Evolutionary conservation across 2,888 invertebrate species (phyloP).

Genomic region (Falcaria lacertinaria): DNA sequence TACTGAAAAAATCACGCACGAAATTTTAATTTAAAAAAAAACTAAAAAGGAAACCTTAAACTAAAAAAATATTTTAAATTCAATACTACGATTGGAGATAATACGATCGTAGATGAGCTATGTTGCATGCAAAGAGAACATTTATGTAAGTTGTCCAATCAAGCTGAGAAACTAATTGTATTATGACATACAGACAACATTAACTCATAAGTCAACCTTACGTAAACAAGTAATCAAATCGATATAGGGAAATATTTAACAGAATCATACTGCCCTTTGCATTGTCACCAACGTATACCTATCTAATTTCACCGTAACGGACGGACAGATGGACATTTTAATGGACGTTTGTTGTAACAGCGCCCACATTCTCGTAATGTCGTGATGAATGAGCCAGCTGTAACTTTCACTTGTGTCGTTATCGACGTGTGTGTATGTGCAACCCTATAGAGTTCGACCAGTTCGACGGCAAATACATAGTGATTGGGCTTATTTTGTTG

Average conservation of each 20-base stretch:
- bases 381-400: conserved; percentile 29
- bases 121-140: too few species aligned
- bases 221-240: background rate
- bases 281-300: background rate
- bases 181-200: too few species aligned
- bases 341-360: conserved; percentile 16
- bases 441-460: background rate
- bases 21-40: too few species aligned
- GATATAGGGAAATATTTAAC: background rate
- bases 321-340: conserved; percentile 25
- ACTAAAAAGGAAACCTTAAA: too few species aligned
- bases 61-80: too few species aligned
- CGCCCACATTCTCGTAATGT: conserved; percentile 15
- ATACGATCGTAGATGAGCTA: too few species aligned
- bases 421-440: conserved; percentile 1
- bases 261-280: background rate
- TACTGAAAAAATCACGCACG: too few species aligned
- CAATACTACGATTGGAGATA: too few species aligned
- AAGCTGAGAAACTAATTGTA: too few species aligned
- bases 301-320: background rate
- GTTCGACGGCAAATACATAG: too few species aligned
- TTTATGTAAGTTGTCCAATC: too few species aligned
- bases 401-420: conserved; percentile 29
- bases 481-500: too few species aligned
- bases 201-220: background rate